Evolutionary conservation across 2,888 invertebrate genomes (phyloP).

Genomic region (Diloba caeruleocephala): DNA sequence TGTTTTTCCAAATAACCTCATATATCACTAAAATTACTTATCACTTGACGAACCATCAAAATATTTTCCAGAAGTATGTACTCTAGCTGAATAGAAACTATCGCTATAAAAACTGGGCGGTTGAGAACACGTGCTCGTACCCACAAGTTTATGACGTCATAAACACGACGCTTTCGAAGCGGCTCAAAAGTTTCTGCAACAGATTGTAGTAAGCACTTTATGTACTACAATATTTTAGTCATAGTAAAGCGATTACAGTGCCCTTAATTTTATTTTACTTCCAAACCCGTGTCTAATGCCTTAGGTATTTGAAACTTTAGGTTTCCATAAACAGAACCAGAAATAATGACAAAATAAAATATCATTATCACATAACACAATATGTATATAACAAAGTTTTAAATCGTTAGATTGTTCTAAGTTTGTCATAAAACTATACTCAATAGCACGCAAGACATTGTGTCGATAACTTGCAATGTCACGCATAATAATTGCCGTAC

Average conservation of each 20-base stretch:
- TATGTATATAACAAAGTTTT: too few species aligned
- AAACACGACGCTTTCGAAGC: slow-evolving; percentile 39
- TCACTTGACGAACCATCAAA: slow-evolving; percentile 40
- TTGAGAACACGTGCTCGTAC: slow-evolving; percentile 42
- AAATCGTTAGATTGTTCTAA: too few species aligned
- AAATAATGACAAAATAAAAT: too few species aligned
- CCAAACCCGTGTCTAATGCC: too few species aligned
- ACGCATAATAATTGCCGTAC: too few species aligned
- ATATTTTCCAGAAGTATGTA: slow-evolving; percentile 36
- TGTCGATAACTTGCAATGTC: too few species aligned
- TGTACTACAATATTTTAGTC: slow-evolving; percentile 8
- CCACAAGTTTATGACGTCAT: slow-evolving; percentile 49
- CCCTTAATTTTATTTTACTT: too few species aligned
- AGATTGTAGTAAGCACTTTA: slow-evolving; percentile 46
- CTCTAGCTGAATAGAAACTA: slow-evolving; percentile 43
- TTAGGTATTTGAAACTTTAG: too few species aligned
- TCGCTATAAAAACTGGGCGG: slow-evolving; percentile 41
- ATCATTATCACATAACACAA: too few species aligned
- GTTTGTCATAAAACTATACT: too few species aligned
- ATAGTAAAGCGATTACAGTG: slow-evolving; percentile 1
- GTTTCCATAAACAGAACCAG: too few species aligned
- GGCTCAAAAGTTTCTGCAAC: slow-evolving; percentile 47
- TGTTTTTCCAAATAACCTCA: slow-evolving; percentile 2
- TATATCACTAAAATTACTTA: slow-evolving; percentile 31
- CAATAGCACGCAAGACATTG: too few species aligned